Evolutionary conservation across 2,888 invertebrate genomes (phyloP).

Genomic region (Cheilosia impressa): DNA sequence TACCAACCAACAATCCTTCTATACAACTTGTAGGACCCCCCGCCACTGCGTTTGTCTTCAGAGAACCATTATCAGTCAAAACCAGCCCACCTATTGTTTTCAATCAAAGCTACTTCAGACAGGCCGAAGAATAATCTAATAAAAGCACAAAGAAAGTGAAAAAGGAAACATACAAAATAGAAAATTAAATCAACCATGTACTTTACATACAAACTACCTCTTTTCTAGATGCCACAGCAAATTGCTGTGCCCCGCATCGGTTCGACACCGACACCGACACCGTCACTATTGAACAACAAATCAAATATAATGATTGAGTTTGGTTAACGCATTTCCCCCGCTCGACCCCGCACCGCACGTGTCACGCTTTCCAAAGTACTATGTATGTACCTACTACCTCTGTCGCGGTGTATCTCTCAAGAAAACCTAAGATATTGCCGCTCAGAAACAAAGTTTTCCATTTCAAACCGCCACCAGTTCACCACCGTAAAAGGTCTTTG

Average conservation of each 20-base stretch:
- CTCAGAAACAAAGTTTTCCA: slow-evolving; percentile 54
- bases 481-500: slow-evolving; percentile 80
- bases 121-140: not conserved
- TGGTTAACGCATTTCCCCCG: too few relatives aligned
- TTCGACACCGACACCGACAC: not conserved
- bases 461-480: slow-evolving; percentile 26
- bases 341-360: not conserved
- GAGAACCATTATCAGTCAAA: too few relatives aligned
- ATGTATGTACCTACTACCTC: slow-evolving; percentile 19
- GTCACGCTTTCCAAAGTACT: not conserved
- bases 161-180: not conserved
- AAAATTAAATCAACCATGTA: slow-evolving; percentile 31
- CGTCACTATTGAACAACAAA: too few relatives aligned
- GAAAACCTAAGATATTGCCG: slow-evolving; percentile 61
- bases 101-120: slow-evolving; percentile 13
- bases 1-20: too few relatives aligned
- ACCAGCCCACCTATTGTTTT: slow-evolving; percentile 3
- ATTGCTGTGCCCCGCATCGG: not conserved
- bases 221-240: not conserved
- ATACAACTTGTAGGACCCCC: too few relatives aligned
- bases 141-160: slow-evolving; percentile 55
- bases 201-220: slow-evolving; percentile 27
- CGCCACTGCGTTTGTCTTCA: too few relatives aligned
- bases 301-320: too few relatives aligned
- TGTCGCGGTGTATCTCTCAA: slow-evolving; percentile 16